phyloP scores from a whole-genome alignment of 2,797 vertebrate genomes.

The Alauda arvensis region DNA sequence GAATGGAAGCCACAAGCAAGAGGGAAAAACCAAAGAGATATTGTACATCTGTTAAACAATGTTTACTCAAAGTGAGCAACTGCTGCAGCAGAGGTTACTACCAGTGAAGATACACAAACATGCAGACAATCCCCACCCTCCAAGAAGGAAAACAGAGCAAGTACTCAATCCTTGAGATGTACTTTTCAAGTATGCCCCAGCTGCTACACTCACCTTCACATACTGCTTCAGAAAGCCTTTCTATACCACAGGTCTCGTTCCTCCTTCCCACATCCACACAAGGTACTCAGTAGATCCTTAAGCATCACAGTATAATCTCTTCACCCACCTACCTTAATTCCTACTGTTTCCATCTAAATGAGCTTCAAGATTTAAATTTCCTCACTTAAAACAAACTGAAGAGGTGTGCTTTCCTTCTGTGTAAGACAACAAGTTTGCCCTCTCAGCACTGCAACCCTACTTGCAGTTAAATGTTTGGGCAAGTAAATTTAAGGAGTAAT shows the following conservation, averaged over 20 bases:
- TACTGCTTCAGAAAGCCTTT: neutral
- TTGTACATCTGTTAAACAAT: neutral
- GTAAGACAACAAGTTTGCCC: neutral
- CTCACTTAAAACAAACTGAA: neutral
- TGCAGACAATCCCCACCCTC: accelerated
- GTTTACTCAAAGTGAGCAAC: neutral
- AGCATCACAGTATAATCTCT: neutral
- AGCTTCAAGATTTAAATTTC: neutral
- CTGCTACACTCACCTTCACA: neutral
- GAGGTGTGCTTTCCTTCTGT: neutral
- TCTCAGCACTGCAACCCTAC: neutral
- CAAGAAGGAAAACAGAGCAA: neutral
- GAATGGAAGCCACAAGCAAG: neutral
- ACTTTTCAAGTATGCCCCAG: neutral
- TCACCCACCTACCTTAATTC: neutral
- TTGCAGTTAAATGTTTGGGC: neutral
- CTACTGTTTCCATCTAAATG: neutral
- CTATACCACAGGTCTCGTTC: neutral
- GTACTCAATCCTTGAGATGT: accelerated
- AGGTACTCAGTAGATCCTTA: neutral
- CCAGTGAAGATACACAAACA: neutral
- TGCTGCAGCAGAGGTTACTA: neutral
- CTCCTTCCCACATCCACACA: neutral
- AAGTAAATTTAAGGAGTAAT: neutral
- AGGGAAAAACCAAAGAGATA: neutral